phyloP scores from a whole-genome alignment of 2,797 vertebrate species.

The Lepilemur septentrionalis region DNA sequence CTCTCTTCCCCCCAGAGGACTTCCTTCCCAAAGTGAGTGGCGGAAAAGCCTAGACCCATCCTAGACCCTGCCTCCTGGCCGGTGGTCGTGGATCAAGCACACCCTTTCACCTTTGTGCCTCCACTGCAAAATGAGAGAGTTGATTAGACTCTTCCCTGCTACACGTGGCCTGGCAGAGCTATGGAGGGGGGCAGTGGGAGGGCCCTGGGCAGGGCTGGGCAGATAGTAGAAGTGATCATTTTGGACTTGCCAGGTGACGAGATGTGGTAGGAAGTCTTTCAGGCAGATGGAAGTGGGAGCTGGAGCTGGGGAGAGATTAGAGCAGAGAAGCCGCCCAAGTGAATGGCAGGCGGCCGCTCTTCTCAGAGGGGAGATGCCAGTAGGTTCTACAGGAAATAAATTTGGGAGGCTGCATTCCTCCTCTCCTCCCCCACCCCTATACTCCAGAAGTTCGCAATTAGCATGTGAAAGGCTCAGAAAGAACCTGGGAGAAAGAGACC shows the following conservation, averaged over 20 bases:
- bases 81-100: neutral
- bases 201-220: too few species aligned
- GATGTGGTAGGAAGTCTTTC: neutral
- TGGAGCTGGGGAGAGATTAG: neutral
- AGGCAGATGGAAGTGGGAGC: neutral
- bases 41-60: neutral
- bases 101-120: neutral
- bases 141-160: neutral
- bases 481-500: neutral
- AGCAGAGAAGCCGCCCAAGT: neutral
- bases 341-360: neutral
- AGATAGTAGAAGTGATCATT: neutral
- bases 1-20: neutral
- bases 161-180: neutral
- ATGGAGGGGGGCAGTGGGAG: neutral
- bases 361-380: neutral
- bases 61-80: neutral
- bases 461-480: slow-evolving; percentile 10
- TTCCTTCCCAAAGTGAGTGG: neutral
- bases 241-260: neutral
- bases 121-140: neutral
- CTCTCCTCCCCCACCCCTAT: neutral
- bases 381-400: neutral
- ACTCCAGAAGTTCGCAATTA: neutral
- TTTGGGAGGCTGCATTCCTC: neutral